Evolutionary conservation across 1,140 invertebrate genomes (phyloP).

Genomic region (Achatina immaculata): DNA sequence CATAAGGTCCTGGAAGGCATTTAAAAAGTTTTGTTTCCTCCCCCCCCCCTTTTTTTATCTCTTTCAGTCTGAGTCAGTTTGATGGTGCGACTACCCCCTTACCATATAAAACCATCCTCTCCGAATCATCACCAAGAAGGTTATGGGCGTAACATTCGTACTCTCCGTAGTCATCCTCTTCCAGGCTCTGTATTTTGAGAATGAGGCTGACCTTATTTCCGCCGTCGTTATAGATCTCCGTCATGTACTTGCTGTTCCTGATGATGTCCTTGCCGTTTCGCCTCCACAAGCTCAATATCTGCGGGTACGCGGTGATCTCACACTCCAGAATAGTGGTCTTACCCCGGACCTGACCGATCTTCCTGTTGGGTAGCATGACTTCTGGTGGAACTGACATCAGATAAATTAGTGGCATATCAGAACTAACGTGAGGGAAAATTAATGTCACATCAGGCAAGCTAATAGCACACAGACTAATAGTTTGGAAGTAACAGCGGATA

Average conservation of each 20-base stretch:
- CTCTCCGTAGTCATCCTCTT: slow-evolving; percentile 83
- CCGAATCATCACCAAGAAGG: slow-evolving; percentile 86
- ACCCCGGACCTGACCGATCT: slow-evolving; percentile 56
- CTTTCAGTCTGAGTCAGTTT: too few species aligned
- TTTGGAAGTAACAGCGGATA: too few species aligned
- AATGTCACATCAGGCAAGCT: too few species aligned
- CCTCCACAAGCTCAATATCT: slow-evolving; percentile 89
- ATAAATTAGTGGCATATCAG: too few species aligned
- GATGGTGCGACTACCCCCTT: too few species aligned
- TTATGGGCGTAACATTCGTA: slow-evolving; percentile 93
- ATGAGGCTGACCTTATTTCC: slow-evolving; percentile 85
- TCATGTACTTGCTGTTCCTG: slow-evolving; percentile 80
- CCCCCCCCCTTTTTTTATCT: too few species aligned
- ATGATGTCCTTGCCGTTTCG: slow-evolving; percentile 81
- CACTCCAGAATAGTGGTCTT: slow-evolving; percentile 80
- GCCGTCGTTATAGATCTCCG: slow-evolving; percentile 80
- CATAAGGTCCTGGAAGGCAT: too few species aligned
- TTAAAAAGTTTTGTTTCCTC: too few species aligned
- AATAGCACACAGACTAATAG: too few species aligned
- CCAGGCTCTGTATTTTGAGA: slow-evolving; percentile 84
- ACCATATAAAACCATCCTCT: slow-evolving; percentile 88
- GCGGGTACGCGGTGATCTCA: slow-evolving; percentile 89
- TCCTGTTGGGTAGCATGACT: slow-evolving; percentile 54
- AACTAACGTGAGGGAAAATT: too few species aligned
- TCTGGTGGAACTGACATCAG: slow-evolving; percentile 67